phyloP scores from a whole-genome alignment of 37 sponge, comb jelly and placozoan genomes.

The Tethya wilhelma region DNA sequence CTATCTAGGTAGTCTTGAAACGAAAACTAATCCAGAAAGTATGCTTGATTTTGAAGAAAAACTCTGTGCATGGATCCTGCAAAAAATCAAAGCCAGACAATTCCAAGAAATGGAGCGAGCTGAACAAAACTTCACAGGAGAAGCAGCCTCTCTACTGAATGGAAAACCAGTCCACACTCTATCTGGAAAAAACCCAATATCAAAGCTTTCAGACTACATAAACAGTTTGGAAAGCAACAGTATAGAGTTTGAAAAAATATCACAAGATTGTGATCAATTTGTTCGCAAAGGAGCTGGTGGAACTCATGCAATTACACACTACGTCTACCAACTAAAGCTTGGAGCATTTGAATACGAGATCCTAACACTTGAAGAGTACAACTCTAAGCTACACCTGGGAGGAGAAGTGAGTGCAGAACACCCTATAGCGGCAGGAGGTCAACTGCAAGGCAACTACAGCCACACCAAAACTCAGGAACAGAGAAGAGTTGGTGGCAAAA shows the following conservation, averaged over 20 bases:
- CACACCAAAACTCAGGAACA: background rate
- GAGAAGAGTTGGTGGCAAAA: conserved; percentile 2
- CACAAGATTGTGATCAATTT: too few species aligned
- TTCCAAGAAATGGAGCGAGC: background rate
- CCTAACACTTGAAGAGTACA: background rate
- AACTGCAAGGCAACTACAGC: background rate
- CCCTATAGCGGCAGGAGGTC: conserved; percentile 13
- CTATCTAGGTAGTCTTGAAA: too few species aligned
- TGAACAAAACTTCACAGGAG: too few species aligned
- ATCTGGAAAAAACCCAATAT: too few species aligned
- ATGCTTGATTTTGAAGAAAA: conserved; percentile 31
- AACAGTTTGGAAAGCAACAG: too few species aligned
- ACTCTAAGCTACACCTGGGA: background rate
- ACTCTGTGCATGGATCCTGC: conserved; percentile 34
- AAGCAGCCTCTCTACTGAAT: too few species aligned
- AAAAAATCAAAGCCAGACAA: background rate
- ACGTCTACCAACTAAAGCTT: background rate
- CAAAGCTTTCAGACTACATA: too few species aligned
- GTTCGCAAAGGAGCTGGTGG: too few species aligned
- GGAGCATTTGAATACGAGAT: conserved; percentile 4
- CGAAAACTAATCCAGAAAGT: too few species aligned
- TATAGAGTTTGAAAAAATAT: too few species aligned
- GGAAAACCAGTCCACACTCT: too few species aligned
- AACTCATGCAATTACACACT: background rate
- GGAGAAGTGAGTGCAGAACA: background rate